Percentiles rank a stretch among this genome's conserved stretches.
Evolutionary conservation across 2,888 invertebrate species (phyloP).

Genomic region (Lasioglossum calceatum): DNA sequence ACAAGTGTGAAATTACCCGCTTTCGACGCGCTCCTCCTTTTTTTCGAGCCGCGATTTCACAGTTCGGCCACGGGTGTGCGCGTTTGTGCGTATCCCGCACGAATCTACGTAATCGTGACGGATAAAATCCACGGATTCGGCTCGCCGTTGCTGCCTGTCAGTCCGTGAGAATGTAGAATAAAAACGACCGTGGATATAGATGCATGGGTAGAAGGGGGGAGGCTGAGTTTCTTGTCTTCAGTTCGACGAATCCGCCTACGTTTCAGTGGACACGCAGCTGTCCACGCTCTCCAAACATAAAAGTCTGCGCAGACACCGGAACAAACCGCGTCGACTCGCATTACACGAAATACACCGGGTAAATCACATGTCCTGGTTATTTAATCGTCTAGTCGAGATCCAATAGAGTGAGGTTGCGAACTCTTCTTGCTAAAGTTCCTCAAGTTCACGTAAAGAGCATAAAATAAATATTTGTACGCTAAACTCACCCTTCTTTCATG

Average conservation of each 20-base stretch:
- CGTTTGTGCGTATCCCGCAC: slow-evolving; percentile 72
- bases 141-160: slow-evolving; percentile 64
- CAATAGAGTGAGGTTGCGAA: background rate
- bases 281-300: slow-evolving; percentile 28
- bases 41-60: slow-evolving; percentile 64
- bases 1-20: slow-evolving; percentile 68
- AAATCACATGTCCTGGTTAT: slow-evolving; percentile 32
- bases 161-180: slow-evolving; percentile 76
- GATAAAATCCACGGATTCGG: slow-evolving; percentile 72
- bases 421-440: background rate
- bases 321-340: slow-evolving; percentile 41
- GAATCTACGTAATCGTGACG: slow-evolving; percentile 75
- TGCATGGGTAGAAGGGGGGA: slow-evolving; percentile 58
- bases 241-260: slow-evolving; percentile 65
- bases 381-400: slow-evolving; percentile 8
- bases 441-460: background rate
- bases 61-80: slow-evolving; percentile 57
- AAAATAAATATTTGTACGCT: background rate
- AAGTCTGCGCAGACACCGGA: slow-evolving; percentile 29
- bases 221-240: slow-evolving; percentile 57
- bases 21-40: slow-evolving; percentile 67
- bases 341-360: slow-evolving; percentile 42
- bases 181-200: slow-evolving; percentile 76
- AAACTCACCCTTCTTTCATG: too few species aligned
- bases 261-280: slow-evolving; percentile 61